Evolutionary conservation across 2,888 invertebrate species (phyloP).

Genomic region (Drosophila mayaguana): DNA sequence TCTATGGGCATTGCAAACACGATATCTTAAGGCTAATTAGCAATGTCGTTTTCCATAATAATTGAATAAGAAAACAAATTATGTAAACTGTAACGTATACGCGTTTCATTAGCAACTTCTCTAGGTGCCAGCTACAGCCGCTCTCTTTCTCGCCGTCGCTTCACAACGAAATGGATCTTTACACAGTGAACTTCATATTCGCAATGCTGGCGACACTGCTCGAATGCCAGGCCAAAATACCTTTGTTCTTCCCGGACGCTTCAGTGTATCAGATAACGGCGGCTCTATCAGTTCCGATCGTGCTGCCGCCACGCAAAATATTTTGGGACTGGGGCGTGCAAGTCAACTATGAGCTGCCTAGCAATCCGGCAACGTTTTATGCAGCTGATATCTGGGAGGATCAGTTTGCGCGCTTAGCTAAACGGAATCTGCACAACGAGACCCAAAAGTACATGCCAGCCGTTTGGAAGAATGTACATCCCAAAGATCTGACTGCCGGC

Average conservation of each 20-base stretch:
- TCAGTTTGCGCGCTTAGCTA: slow-evolving; percentile 44
- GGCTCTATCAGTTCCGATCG: slow-evolving; percentile 76
- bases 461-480: slow-evolving; percentile 40
- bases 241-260: slow-evolving; percentile 53
- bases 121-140: slow-evolving; percentile 27
- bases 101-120: slow-evolving; percentile 64
- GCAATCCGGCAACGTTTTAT: slow-evolving; percentile 68
- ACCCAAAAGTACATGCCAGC: slow-evolving; percentile 48
- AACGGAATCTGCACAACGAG: slow-evolving; percentile 51
- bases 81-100: slow-evolving; percentile 33
- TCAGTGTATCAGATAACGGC: slow-evolving; percentile 72
- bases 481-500: slow-evolving; percentile 73
- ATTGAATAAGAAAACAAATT: slow-evolving; percentile 17
- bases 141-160: neutral
- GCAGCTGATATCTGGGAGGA: slow-evolving; percentile 74
- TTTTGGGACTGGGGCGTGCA: slow-evolving; percentile 82
- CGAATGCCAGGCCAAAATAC: slow-evolving; percentile 30
- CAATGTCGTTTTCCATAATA: slow-evolving; percentile 58
- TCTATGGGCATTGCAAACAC: slow-evolving; percentile 75
- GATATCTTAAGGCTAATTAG: slow-evolving; percentile 70
- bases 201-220: slow-evolving; percentile 28
- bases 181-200: slow-evolving; percentile 31
- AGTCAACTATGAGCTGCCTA: slow-evolving; percentile 79
- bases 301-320: slow-evolving; percentile 67
- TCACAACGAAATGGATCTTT: slow-evolving; percentile 55